Evolutionary conservation across 2,797 vertebrate species (phyloP).

Genomic region (Notoglanidium macrostoma): DNA sequence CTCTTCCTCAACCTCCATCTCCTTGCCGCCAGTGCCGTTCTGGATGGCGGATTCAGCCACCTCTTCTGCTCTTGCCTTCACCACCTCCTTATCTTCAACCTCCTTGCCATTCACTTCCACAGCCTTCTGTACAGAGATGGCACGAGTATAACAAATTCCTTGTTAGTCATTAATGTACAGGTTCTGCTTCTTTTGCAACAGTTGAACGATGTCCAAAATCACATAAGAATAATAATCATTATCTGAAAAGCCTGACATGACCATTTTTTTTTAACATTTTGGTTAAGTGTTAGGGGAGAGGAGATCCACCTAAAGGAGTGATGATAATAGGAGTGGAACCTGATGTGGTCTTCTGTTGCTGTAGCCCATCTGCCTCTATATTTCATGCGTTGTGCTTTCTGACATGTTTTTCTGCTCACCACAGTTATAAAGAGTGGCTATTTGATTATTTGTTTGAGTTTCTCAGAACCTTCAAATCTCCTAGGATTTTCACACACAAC

Average conservation of each 20-base stretch:
- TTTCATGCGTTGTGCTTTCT: background rate
- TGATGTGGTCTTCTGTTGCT: background rate
- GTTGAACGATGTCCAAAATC: background rate
- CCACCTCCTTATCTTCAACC: conserved; percentile 4
- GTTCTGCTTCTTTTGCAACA: background rate
- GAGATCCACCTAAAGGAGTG: background rate
- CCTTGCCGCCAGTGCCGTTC: conserved; percentile 23
- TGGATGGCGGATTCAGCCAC: conserved; percentile 19
- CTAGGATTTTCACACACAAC: background rate
- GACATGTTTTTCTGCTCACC: background rate
- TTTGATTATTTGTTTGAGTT: background rate
- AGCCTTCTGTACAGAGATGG: background rate
- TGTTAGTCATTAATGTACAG: background rate
- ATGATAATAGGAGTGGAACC: background rate
- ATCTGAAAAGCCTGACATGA: background rate
- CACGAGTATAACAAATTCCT: background rate
- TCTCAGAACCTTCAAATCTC: background rate
- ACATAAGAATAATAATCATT: background rate
- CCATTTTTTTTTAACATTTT: background rate
- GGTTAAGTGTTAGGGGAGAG: background rate
- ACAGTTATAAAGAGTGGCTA: background rate
- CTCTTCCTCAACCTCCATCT: conserved; percentile 29
- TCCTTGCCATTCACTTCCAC: conserved; percentile 48
- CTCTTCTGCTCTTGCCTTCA: background rate
- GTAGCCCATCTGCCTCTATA: background rate